Base-by-base conservation (phyloP, 2,113 vertebrate genomes). In the Brevimyrus niger region DNA sequence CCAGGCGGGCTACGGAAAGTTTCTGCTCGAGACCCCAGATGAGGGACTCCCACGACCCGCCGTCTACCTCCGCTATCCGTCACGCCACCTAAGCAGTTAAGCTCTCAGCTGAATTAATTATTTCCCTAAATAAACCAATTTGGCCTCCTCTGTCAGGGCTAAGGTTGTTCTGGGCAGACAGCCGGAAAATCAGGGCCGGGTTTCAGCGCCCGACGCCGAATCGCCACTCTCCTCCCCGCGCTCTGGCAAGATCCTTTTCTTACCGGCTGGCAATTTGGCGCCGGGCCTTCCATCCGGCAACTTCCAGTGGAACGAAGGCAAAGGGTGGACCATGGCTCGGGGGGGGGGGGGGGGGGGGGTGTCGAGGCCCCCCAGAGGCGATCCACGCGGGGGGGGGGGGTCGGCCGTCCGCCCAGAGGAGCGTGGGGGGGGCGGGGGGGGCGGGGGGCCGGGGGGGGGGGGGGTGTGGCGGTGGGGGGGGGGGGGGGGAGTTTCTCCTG, bases 91-190 rank as follows among this genome's bases (percentile, higher is more conserved):
- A n/a, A 35, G 85, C 47, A 35, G 27, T 87, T 51, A 87, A 51
- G 50, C 27, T n/a, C 50, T 51, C 85, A 4, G 27, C n/a, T 19
- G 50, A 87, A 87, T 35, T 27, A 55, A 44, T 84, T 84, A 84
- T 84, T 84, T 87, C 50, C 85, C 85, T 87, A n/a, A 35, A 19
- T 87, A 87, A 87, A 51, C 23, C 50, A 87, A 87, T 87, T 87
- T 31, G 47, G 48, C 50, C 50, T 87, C 50, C 55, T 51, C 85
- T 19, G 85, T 53, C 85, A 87, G 85, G 15, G n/a, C 44, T 50
- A 9, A 86, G 46, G 47, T 51, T 35, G 85, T n/a, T 15, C 47
- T 86, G 13, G n/a, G 50, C 85, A 87, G n/a, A 55, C 8, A 38
- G 85, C n/a, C 6, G 23, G 85, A 53, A 87, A 31, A 23, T 84